phyloP scores from a whole-genome alignment of 2,113 vertebrate genomes.

The Oxyruncus cristatus region DNA sequence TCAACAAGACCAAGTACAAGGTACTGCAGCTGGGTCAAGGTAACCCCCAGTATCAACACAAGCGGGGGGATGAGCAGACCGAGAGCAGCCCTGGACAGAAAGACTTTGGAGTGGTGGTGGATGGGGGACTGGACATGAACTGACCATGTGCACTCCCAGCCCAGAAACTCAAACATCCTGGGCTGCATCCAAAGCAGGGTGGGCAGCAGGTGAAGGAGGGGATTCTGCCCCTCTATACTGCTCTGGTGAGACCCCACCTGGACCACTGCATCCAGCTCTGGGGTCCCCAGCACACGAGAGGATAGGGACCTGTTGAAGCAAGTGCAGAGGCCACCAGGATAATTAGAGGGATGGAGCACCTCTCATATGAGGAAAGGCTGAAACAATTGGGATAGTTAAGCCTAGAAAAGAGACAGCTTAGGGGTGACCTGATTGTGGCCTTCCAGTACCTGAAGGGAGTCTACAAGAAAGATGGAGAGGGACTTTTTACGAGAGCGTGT shows the following conservation, averaged over 20 bases:
- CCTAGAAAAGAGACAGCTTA: background rate
- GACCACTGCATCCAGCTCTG: background rate
- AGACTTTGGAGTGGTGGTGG: background rate
- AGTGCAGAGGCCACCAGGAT: background rate
- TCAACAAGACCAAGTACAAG: background rate
- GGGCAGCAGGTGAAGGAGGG: background rate
- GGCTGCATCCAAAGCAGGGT: background rate
- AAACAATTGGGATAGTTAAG: background rate
- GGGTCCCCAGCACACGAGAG: background rate
- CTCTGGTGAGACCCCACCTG: background rate
- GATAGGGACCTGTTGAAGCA: background rate
- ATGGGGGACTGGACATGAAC: background rate
- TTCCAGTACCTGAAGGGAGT: background rate
- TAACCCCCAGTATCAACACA: rapidly evolving
- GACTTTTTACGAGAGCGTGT: background rate
- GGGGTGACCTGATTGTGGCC: background rate
- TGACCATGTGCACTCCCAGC: background rate
- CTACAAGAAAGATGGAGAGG: background rate
- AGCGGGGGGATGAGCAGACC: background rate
- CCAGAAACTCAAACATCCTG: background rate
- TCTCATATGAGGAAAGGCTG: background rate
- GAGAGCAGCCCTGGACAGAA: background rate
- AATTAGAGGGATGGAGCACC: background rate
- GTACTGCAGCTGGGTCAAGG: rapidly evolving
- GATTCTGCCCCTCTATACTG: background rate